Evolutionary conservation across 2,797 vertebrate genomes (phyloP).

Genomic region (Forpus xanthops): DNA sequence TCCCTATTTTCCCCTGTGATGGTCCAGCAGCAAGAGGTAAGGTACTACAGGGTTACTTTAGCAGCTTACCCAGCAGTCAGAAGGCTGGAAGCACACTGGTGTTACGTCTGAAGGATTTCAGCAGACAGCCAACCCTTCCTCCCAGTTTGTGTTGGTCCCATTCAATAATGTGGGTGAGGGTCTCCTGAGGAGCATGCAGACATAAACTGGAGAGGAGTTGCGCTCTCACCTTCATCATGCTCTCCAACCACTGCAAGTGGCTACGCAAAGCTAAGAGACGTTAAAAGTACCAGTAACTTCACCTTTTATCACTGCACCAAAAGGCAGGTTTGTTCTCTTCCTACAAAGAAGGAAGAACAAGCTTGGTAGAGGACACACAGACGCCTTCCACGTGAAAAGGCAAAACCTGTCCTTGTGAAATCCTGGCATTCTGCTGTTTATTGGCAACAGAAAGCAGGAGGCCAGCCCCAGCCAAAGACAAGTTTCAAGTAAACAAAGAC

Average conservation of each 20-base stretch:
- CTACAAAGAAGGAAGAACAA: neutral
- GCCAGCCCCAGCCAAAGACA: neutral
- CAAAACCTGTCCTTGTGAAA: neutral
- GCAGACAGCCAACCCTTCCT: neutral
- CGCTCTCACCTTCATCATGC: neutral
- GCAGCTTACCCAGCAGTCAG: neutral
- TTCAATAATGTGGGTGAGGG: rapidly evolving
- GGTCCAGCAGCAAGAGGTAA: neutral
- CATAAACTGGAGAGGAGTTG: rapidly evolving
- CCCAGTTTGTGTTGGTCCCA: neutral
- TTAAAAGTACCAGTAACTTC: neutral
- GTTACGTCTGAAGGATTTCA: neutral
- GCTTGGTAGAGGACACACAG: neutral
- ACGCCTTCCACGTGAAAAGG: neutral
- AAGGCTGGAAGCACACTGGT: neutral
- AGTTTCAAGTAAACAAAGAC: conserved; percentile 37
- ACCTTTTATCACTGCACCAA: neutral
- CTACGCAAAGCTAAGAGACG: neutral
- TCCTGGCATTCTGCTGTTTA: neutral
- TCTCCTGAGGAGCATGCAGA: neutral
- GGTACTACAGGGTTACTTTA: neutral
- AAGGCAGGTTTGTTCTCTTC: neutral
- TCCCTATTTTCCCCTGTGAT: neutral
- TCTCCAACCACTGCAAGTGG: neutral
- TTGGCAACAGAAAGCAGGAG: neutral